These are phyloP conservation scores for Limonius californicus DNA, from an alignment of 1,140 invertebrate genomes.

Conservation along the genomic window DNA sequence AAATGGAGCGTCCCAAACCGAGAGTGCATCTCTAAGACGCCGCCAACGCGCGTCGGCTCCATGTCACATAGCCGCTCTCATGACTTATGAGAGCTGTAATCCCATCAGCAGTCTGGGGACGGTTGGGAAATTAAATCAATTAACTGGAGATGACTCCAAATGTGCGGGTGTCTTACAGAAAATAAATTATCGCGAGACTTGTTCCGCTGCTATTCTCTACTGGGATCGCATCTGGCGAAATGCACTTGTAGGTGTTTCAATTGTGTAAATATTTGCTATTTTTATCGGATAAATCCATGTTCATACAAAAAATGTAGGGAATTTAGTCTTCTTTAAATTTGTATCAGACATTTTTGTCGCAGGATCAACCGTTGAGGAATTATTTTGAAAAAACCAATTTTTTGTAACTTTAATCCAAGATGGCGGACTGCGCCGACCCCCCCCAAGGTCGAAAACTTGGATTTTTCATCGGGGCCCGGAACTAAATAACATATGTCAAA, in stretches of 20 bases:
- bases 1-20: constrained; percentile 21
- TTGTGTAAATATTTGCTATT: no score
- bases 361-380: no score
- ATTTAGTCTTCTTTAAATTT: neutral
- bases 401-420: no score
- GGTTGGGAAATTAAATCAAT: constrained; percentile 21
- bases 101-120: constrained; percentile 6
- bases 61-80: constrained; percentile 17
- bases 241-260: no score
- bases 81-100: constrained; percentile 21
- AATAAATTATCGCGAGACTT: neutral
- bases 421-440: no score
- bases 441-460: no score
- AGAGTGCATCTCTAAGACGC: constrained; percentile 20
- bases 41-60: constrained; percentile 6
- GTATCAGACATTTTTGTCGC: neutral
- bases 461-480: no score
- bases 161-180: constrained; percentile 10
- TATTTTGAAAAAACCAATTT: no score
- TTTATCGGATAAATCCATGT: no score
- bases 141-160: constrained; percentile 15
- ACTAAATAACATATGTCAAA: no score
- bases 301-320: no score
- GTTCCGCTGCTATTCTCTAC: neutral
- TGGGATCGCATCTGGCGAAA: neutral